Evolutionary conservation across 2,888 invertebrate species (phyloP).

Genomic region (Capitulum mitella): DNA sequence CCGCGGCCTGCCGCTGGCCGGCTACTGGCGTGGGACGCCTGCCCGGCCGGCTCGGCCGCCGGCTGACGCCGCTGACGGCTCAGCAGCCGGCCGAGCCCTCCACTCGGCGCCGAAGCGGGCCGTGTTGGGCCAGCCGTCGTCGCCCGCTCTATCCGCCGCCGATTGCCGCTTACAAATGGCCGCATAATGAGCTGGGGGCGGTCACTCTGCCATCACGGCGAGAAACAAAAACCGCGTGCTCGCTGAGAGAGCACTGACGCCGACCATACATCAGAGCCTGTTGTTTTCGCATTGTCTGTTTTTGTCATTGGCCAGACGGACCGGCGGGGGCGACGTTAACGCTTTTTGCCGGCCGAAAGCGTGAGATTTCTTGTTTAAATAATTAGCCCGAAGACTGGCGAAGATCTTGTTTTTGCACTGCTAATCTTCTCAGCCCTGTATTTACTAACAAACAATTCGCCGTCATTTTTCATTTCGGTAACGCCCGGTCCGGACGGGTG

Average conservation of each 20-base stretch:
- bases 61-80: too few relatives aligned
- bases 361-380: conserved; percentile 25
- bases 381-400: not conserved
- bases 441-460: conserved; percentile 20
- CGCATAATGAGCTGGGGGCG: conserved; percentile 21
- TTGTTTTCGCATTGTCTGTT: conserved; percentile 23
- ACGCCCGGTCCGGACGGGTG: not conserved
- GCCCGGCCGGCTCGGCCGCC: too few relatives aligned
- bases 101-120: not conserved
- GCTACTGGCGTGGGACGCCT: too few relatives aligned
- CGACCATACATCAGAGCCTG: not conserved
- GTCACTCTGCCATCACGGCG: not conserved
- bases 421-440: not conserved
- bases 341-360: not conserved
- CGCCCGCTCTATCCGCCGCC: not conserved
- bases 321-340: not conserved
- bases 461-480: not conserved
- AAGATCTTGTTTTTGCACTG: conserved; percentile 20
- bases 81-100: not conserved
- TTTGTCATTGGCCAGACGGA: not conserved
- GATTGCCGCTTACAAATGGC: conserved; percentile 12
- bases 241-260: not conserved
- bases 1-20: too few relatives aligned
- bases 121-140: not conserved
- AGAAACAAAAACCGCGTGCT: not conserved